phyloP scores from a whole-genome alignment of 2,113 vertebrate genomes.

The Ictalurus punctatus region DNA sequence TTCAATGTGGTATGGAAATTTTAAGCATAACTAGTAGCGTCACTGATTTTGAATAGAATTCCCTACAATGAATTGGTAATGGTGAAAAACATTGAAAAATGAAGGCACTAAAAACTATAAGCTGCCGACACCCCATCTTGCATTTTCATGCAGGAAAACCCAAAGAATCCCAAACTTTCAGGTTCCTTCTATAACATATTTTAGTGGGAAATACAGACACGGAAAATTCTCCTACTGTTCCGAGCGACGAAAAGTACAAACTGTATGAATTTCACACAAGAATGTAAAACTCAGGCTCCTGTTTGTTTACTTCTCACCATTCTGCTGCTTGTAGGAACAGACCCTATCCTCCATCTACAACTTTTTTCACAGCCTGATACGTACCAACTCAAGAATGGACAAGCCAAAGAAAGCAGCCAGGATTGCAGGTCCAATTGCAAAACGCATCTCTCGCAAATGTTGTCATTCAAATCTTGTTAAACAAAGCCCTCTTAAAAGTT shows the following conservation, averaged over 20 bases:
- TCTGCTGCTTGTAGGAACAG: constrained; percentile 44
- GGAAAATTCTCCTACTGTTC: not conserved
- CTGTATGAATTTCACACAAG: constrained; percentile 54
- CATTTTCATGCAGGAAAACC: not conserved
- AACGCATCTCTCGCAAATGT: not conserved
- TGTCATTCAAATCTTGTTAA: not conserved
- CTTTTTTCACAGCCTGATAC: not conserved
- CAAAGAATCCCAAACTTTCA: not conserved
- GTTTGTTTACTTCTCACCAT: constrained; percentile 49
- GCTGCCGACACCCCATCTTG: not conserved
- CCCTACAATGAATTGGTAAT: not conserved
- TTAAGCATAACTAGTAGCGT: not conserved
- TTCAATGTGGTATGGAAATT: not conserved
- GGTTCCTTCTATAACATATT: not conserved
- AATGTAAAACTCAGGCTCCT: constrained; percentile 54
- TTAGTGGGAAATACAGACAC: not conserved
- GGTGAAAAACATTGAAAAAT: not conserved
- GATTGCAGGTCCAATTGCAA: too few relatives aligned
- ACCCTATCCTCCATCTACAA: not conserved
- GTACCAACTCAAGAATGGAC: not conserved
- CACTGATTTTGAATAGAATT: not conserved
- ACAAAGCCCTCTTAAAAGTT: not conserved
- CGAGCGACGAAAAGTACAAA: not conserved
- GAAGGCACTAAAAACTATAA: not conserved
- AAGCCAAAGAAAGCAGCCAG: not conserved